Evolutionary conservation across 2,888 invertebrate genomes (phyloP), one percentile per base, ranked within the genome.

Genomic region (Mayetiola destructor): DNA sequence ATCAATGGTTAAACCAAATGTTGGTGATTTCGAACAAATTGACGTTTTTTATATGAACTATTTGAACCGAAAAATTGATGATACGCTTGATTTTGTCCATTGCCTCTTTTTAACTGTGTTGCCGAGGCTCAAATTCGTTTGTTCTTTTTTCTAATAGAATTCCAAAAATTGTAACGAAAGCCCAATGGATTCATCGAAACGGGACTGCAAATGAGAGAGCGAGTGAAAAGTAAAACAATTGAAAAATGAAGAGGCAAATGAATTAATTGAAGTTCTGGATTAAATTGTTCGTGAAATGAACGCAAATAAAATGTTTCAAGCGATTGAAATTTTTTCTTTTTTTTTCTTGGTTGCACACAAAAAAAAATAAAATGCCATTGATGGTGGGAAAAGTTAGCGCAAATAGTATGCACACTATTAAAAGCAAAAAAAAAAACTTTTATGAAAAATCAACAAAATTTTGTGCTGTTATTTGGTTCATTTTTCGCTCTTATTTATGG

Each of bases 231-330:
- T 18, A 27, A 23, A 14, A 27, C 48, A 48, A 23, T n/a, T 27
- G 27, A 48, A 27, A 23, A 48, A 27, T 48, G 2, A 48, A n/a
- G 27, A 27, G 27, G 48, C 48, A 42, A 42, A 42, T 42, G 42
- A 48, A 48, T 48, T 27, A 48, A 48, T 48, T 48, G 48, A 48
- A 27, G 48, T 27, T 48, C 27, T 27, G n/a, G 48, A 48, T 48
- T 48, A 48, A 48, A 48, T 48, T 48, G 48, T 48, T 27, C 48
- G 48, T 48, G n/a, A 48, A 48, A 48, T 48, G 23, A 48, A 4
- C n/a, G 48, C 48, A 48, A 48, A 48, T 48, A 48, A 48, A 48
- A 48, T 48, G 29, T 48, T 48, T n/a, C n/a, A 12, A 48, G 23
- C 5, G 5, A 23, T 23, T 14, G 23, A 42, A 12, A 21, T n/a